phyloP scores from a whole-genome alignment of 2,888 invertebrate genomes.

The Synergus gifuensis region DNA sequence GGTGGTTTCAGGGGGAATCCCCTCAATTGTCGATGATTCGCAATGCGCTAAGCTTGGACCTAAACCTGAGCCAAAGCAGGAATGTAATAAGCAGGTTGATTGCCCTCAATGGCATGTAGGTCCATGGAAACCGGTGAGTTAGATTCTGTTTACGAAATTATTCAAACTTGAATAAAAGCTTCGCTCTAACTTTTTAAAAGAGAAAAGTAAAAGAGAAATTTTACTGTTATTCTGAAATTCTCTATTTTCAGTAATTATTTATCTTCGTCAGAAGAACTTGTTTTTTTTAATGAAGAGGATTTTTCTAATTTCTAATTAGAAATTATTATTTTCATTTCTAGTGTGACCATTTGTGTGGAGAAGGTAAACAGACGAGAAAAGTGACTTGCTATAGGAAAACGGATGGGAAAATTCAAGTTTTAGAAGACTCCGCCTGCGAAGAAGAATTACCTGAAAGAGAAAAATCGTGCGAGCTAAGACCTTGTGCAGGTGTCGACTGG shows the following conservation, averaged over 20 bases:
- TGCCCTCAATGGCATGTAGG: conserved; percentile 94
- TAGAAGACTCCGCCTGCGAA: conserved; percentile 83
- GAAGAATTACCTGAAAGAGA: conserved; percentile 86
- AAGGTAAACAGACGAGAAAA: conserved; percentile 89
- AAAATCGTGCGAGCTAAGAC: conserved; percentile 86
- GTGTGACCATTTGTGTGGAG: conserved; percentile 95
- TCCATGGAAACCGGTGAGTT: conserved; percentile 92
- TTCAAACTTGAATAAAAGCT: background rate
- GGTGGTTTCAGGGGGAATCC: conserved; percentile 85
- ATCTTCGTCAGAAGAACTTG: background rate
- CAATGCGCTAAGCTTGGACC: conserved; percentile 86
- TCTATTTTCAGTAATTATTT: conserved; percentile 17
- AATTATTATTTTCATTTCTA: conserved; percentile 69
- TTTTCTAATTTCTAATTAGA: too few species aligned
- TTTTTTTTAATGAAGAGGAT: too few species aligned
- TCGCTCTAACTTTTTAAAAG: background rate
- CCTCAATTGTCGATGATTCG: conserved; percentile 86
- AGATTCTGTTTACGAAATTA: background rate
- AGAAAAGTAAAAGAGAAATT: too few species aligned
- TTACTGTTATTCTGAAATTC: background rate
- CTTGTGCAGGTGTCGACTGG: conserved; percentile 96
- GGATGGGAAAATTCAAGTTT: conserved; percentile 83
- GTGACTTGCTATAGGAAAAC: conserved; percentile 88
- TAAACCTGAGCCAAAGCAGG: conserved; percentile 84
- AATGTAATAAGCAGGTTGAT: conserved; percentile 87